Evolutionary conservation across 1,140 invertebrate genomes (phyloP).

Genomic region (Sarcophaga bullata): DNA sequence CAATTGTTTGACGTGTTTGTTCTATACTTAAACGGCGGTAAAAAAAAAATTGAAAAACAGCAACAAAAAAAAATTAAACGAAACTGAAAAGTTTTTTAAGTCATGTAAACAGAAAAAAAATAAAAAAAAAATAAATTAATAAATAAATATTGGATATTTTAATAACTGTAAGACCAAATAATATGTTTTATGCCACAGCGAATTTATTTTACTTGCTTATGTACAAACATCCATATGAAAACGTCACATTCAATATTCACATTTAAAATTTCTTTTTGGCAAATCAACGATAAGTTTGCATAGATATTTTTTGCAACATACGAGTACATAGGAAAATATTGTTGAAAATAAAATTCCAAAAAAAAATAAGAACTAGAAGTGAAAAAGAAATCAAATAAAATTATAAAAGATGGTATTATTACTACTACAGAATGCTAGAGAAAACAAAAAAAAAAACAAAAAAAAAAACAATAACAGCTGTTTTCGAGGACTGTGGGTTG

Average conservation of each 20-base stretch:
- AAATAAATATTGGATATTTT: conserved; percentile 1
- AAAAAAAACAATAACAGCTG: conserved; percentile 1
- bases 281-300: background rate
- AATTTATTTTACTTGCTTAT: conserved; percentile 50
- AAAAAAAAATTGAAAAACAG: background rate
- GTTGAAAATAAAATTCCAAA: background rate
- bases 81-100: too few relatives aligned
- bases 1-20: conserved; percentile 36
- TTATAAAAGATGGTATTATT: background rate
- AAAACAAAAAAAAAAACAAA: background rate
- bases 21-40: background rate
- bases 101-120: too few relatives aligned
- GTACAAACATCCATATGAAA: background rate
- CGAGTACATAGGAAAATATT: too few relatives aligned
- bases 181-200: conserved; percentile 62
- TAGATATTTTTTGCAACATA: background rate
- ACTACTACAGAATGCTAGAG: too few relatives aligned
- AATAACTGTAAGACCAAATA: conserved; percentile 44
- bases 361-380: background rate
- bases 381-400: background rate
- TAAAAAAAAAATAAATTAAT: conserved; percentile 16
- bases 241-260: conserved; percentile 39
- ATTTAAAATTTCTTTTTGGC: background rate
- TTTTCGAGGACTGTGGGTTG: background rate
- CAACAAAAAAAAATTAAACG: too few relatives aligned